Evolutionary conservation across 2,797 vertebrate species (phyloP).

Genomic region (Anolis apletophallus): DNA sequence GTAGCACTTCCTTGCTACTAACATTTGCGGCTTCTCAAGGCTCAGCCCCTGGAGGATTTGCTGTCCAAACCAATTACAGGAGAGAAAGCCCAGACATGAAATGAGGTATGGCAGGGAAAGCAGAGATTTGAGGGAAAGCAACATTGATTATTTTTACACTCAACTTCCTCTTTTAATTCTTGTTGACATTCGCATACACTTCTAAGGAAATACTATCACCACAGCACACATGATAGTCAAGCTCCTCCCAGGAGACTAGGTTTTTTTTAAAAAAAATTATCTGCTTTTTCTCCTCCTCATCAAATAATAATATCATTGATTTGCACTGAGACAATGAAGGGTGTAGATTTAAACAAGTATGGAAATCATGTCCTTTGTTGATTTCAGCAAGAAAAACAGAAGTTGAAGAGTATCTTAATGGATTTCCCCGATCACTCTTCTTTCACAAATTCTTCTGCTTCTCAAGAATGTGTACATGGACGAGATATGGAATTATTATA

Average conservation of each 20-base stretch:
- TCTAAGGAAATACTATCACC: not conserved
- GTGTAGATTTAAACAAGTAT: not conserved
- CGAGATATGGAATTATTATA: too few relatives aligned
- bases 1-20: not conserved
- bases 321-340: not conserved
- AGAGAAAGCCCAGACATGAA: accelerated
- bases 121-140: not conserved
- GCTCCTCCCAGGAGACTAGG: not conserved
- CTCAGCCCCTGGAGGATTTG: not conserved
- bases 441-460: too few relatives aligned
- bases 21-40: not conserved
- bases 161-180: conserved; percentile 14
- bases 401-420: too few relatives aligned
- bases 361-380: not conserved
- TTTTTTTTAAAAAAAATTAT: not conserved
- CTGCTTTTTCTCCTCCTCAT: too few relatives aligned
- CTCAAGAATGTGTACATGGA: too few relatives aligned
- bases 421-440: too few relatives aligned
- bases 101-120: conserved; percentile 24
- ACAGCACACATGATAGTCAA: not conserved
- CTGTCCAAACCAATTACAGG: conserved; percentile 24
- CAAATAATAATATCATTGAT: not conserved
- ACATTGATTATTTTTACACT: conserved; percentile 31
- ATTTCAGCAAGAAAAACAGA: not conserved
- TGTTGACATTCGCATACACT: not conserved